phyloP scores from a whole-genome alignment of 1,140 invertebrate species.

The Pachyrhynchus sulphureomaculatus region DNA sequence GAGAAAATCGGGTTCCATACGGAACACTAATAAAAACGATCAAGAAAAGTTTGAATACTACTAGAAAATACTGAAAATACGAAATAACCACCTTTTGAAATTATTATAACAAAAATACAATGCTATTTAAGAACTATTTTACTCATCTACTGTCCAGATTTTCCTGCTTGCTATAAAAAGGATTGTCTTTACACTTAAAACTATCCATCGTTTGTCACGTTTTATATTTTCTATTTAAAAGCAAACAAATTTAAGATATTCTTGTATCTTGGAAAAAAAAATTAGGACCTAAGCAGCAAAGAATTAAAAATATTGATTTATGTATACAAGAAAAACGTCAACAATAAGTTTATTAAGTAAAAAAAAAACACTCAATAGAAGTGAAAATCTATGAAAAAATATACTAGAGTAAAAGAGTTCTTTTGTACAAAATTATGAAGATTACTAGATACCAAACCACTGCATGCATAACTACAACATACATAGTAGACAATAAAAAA shows the following conservation, averaged over 20 bases:
- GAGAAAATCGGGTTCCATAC: too few species aligned
- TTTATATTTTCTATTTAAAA: neutral
- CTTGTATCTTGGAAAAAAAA: neutral
- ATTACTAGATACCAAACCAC: constrained; percentile 24
- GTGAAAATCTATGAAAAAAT: constrained; percentile 3
- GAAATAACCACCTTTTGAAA: constrained; percentile 16
- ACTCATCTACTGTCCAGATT: neutral
- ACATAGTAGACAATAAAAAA: constrained; percentile 2
- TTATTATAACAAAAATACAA: constrained; percentile 1
- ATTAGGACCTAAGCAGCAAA: neutral
- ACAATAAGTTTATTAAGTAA: neutral
- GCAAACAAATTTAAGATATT: neutral
- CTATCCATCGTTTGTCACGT: neutral
- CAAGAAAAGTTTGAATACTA: neutral
- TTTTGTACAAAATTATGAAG: constrained; percentile 4
- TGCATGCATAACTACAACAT: constrained; percentile 19
- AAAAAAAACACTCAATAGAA: neutral
- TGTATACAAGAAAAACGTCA: neutral
- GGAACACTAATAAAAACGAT: too few species aligned
- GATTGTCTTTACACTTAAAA: constrained; percentile 17
- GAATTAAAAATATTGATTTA: neutral
- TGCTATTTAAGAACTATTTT: constrained; percentile 21
- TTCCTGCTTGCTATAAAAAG: constrained; percentile 8
- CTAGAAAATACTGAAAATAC: neutral
- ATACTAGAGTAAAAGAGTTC: constrained; percentile 17